Evolutionary conservation across 2,888 invertebrate genomes (phyloP).

Genomic region (Steinernema hermaphroditum): DNA sequence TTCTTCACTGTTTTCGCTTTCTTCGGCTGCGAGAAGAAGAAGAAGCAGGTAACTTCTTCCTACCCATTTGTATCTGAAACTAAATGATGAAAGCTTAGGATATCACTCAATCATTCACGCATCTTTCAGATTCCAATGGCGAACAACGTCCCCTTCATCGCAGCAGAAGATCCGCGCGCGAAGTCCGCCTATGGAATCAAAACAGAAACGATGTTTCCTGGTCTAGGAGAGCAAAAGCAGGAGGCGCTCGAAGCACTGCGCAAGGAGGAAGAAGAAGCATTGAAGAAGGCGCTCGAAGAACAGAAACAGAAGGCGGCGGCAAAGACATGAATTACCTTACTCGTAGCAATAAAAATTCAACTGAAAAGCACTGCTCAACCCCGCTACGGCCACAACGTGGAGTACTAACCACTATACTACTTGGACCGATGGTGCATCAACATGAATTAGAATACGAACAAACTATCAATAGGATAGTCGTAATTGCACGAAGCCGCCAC

Average conservation of each 20-base stretch:
- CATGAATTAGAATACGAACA: no score
- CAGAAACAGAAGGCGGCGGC: neutral
- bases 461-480: no score
- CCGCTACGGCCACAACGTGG: no score
- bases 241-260: neutral
- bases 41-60: neutral
- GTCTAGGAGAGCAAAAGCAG: neutral
- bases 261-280: constrained; percentile 13
- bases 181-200: constrained; percentile 2
- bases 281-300: constrained; percentile 15
- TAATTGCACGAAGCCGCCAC: no score
- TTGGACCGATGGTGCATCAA: no score
- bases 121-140: neutral
- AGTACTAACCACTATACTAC: no score
- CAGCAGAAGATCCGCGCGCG: constrained; percentile 1
- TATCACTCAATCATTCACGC: neutral
- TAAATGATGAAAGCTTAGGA: no score
- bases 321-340: neutral
- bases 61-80: no score
- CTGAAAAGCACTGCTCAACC: no score
- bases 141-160: neutral
- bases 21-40: neutral
- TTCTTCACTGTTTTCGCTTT: neutral
- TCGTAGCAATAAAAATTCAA: no score
- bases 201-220: constrained; percentile 14